Evolutionary conservation across 2,888 invertebrate species (phyloP).

Genomic region (Acronicta leporina): DNA sequence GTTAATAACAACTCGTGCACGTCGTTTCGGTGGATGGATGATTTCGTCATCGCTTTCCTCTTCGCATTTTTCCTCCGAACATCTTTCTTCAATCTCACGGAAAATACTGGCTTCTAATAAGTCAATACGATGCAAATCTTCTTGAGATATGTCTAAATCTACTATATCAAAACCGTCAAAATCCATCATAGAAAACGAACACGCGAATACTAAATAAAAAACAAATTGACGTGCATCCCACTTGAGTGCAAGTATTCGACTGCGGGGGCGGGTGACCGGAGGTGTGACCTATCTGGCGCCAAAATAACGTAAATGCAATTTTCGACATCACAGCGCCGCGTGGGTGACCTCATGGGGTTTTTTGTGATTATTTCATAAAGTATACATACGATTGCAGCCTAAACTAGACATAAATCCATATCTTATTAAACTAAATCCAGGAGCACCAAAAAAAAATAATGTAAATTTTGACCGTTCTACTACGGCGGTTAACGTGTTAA

Average conservation of each 20-base stretch:
- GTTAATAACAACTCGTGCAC: conserved; percentile 1
- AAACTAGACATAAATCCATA: conserved; percentile 9
- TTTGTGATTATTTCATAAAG: conserved; percentile 15
- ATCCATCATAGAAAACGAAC: conserved; percentile 1
- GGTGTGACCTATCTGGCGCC: conserved; percentile 10
- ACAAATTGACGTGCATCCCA: no score
- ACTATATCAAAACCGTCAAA: conserved; percentile 1
- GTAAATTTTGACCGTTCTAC: conserved; percentile 9
- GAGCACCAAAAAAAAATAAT: conserved; percentile 8
- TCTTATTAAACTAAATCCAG: conserved; percentile 9
- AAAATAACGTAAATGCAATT: conserved; percentile 11
- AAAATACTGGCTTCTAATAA: conserved; percentile 26
- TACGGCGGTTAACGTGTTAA: no score
- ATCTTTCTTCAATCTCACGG: conserved; percentile 22
- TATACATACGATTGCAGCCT: conserved; percentile 14
- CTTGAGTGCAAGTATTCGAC: conserved; percentile 6
- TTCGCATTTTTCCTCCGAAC: not conserved
- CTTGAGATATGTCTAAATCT: not conserved
- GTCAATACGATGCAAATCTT: no score
- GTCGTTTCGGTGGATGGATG: conserved; percentile 18
- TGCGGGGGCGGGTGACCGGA: conserved; percentile 6
- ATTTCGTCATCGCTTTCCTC: no score
- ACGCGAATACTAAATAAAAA: not conserved
- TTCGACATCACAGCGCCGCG: conserved; percentile 14
- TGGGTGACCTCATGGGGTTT: conserved; percentile 15